These are phyloP conservation scores for Sebastes diaconus DNA, from an alignment of 2,797 vertebrate genomes.

Conservation along the genomic window DNA sequence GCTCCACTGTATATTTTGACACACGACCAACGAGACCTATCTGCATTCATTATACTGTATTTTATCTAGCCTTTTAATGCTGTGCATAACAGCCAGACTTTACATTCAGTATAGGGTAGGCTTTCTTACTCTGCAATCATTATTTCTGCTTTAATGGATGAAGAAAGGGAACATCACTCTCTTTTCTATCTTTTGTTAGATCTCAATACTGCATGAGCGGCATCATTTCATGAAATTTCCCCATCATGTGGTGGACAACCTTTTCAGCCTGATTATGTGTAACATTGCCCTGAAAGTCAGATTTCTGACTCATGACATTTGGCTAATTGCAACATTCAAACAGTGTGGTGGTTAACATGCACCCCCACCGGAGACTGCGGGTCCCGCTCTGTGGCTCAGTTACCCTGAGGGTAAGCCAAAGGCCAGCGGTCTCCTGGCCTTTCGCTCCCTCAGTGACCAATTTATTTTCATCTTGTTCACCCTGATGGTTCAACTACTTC, in stretches of 20 bases:
- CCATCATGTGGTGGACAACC: constrained; percentile 55
- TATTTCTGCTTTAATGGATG: neutral
- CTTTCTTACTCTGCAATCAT: neutral
- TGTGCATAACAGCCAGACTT: neutral
- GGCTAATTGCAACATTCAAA: constrained; percentile 67
- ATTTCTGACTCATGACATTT: constrained; percentile 73
- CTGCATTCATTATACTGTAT: neutral
- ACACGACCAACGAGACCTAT: neutral
- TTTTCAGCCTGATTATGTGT: constrained; percentile 64
- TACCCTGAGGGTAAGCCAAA: constrained; percentile 59
- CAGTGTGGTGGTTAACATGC: constrained; percentile 43
- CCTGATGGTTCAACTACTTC: constrained; percentile 31
- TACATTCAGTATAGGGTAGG: neutral
- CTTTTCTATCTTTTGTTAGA: neutral
- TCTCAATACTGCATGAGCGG: neutral
- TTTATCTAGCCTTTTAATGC: neutral
- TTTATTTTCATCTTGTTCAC: constrained; percentile 71
- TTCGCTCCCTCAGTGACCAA: constrained; percentile 71
- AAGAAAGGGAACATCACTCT: neutral
- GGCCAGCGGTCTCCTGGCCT: constrained; percentile 58
- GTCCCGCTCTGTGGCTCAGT: constrained; percentile 30
- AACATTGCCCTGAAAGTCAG: constrained; percentile 42
- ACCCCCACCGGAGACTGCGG: constrained; percentile 39
- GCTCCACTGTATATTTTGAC: constrained; percentile 5
- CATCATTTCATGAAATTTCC: constrained; percentile 26